Evolutionary conservation across 2,888 invertebrate species (phyloP).

Genomic region (Alloplasta piceator): DNA sequence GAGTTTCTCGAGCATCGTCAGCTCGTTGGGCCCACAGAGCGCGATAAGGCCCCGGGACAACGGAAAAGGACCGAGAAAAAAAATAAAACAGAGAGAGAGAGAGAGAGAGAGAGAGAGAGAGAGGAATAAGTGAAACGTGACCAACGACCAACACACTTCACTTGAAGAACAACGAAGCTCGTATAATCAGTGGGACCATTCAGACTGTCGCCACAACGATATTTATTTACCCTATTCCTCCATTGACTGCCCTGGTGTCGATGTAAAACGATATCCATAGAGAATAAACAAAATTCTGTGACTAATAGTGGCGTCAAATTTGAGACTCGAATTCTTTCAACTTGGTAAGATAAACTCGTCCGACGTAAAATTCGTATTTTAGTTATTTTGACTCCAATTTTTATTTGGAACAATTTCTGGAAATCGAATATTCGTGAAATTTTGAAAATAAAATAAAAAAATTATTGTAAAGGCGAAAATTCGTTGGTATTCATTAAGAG

Average conservation of each 20-base stretch:
- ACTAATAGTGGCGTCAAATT: neutral
- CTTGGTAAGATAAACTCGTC: neutral
- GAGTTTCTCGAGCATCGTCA: slow-evolving; percentile 68
- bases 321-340: neutral
- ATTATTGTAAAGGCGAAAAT: too few species aligned
- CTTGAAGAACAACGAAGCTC: slow-evolving; percentile 26
- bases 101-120: slow-evolving; percentile 19
- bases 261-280: neutral
- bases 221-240: slow-evolving; percentile 36
- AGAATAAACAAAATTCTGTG: slow-evolving; percentile 18
- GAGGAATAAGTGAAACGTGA: slow-evolving; percentile 35
- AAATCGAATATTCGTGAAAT: too few species aligned
- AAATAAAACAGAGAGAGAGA: slow-evolving; percentile 46
- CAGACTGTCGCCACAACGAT: neutral
- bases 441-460: too few species aligned
- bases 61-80: slow-evolving; percentile 36
- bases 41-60: slow-evolving; percentile 37
- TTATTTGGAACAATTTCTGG: too few species aligned
- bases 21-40: slow-evolving; percentile 34
- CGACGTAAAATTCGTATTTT: too few species aligned
- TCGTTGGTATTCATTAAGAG: too few species aligned
- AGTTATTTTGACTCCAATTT: too few species aligned
- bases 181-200: slow-evolving; percentile 4
- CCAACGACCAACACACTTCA: slow-evolving; percentile 34
- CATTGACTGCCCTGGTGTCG: neutral